A percentile compares a stretch with the other conserved stretches of the same genome.
phyloP scores from a whole-genome alignment of 2,797 vertebrate genomes.

The Ctenopoma multispine region DNA sequence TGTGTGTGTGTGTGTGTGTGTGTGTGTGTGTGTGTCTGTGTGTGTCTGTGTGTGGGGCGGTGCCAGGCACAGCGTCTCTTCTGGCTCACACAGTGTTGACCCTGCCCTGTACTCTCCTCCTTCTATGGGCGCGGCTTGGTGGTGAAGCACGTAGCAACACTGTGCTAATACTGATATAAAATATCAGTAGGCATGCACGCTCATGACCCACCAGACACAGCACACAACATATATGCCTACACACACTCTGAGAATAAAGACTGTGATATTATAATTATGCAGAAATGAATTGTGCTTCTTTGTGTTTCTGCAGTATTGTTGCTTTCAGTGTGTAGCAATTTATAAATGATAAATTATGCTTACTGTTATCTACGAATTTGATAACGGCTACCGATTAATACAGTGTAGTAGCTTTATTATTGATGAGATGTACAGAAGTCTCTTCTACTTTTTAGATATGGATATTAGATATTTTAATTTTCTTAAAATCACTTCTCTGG shows the following conservation, averaged over 20 bases:
- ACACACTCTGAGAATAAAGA: slow-evolving; percentile 32
- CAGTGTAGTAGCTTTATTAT: slow-evolving; percentile 45
- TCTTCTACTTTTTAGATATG: too few species aligned
- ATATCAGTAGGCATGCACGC: slow-evolving; percentile 37
- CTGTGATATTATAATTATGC: slow-evolving; percentile 36
- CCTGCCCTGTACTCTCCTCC: slow-evolving; percentile 85
- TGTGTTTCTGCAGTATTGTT: slow-evolving; percentile 1
- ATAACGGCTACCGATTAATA: slow-evolving; percentile 54
- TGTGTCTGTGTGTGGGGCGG: slow-evolving; percentile 84
- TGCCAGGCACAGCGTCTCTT: slow-evolving; percentile 94
- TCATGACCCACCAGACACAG: slow-evolving; percentile 50
- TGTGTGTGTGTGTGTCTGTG: slow-evolving; percentile 52
- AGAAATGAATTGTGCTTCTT: too few species aligned
- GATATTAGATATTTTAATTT: neutral
- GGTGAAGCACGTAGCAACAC: slow-evolving; percentile 67
- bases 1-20: slow-evolving; percentile 52
- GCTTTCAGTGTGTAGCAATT: neutral
- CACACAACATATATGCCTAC: slow-evolving; percentile 30
- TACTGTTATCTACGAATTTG: slow-evolving; percentile 24
- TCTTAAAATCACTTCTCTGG: slow-evolving; percentile 53
- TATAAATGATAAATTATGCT: neutral
- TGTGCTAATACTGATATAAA: slow-evolving; percentile 67
- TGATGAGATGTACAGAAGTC: slow-evolving; percentile 28
- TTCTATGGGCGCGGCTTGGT: slow-evolving; percentile 77
- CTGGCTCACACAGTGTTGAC: slow-evolving; percentile 88